Evolutionary conservation across 2,888 invertebrate species (phyloP).

Genomic region (Brachycybe producta): DNA sequence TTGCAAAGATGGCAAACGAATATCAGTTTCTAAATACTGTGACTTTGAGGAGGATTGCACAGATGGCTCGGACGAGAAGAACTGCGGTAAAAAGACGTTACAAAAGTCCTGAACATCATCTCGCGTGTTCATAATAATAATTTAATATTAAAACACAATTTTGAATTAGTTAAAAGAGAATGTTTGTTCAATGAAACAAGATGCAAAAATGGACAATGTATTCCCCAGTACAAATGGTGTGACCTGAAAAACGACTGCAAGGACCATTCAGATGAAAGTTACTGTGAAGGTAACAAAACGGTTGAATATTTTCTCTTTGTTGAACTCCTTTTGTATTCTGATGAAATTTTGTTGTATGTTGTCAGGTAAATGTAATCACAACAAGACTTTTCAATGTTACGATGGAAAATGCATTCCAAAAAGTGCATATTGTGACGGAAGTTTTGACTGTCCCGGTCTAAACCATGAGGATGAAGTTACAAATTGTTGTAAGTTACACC

Average conservation of each 20-base stretch:
- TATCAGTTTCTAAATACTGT: slow-evolving; percentile 26
- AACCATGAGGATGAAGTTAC: slow-evolving; percentile 27
- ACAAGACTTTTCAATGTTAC: slow-evolving; percentile 27
- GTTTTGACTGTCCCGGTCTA: slow-evolving; percentile 27
- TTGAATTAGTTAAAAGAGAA: slow-evolving; percentile 16
- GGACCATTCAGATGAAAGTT: slow-evolving; percentile 24
- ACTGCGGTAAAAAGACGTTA: slow-evolving; percentile 31
- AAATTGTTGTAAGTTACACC: slow-evolving; percentile 18
- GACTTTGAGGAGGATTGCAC: slow-evolving; percentile 36
- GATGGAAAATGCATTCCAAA: slow-evolving; percentile 29
- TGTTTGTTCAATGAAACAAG: slow-evolving; percentile 23
- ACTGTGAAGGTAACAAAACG: slow-evolving; percentile 22
- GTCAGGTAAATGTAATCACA: slow-evolving; percentile 24
- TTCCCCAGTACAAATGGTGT: slow-evolving; percentile 28
- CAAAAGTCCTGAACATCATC: no score
- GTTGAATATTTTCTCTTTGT: background rate
- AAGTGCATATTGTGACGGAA: slow-evolving; percentile 26
- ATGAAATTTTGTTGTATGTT: slow-evolving; percentile 9
- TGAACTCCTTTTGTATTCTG: background rate
- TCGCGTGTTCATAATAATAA: no score
- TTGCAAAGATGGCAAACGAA: slow-evolving; percentile 10
- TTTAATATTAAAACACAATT: no score
- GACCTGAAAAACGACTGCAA: slow-evolving; percentile 31
- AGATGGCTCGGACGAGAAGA: slow-evolving; percentile 34
- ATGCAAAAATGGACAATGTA: slow-evolving; percentile 32